These are phyloP conservation scores for Asarcornis scutulata DNA, from an alignment of 2,113 vertebrate species.

Conservation along the genomic window DNA sequence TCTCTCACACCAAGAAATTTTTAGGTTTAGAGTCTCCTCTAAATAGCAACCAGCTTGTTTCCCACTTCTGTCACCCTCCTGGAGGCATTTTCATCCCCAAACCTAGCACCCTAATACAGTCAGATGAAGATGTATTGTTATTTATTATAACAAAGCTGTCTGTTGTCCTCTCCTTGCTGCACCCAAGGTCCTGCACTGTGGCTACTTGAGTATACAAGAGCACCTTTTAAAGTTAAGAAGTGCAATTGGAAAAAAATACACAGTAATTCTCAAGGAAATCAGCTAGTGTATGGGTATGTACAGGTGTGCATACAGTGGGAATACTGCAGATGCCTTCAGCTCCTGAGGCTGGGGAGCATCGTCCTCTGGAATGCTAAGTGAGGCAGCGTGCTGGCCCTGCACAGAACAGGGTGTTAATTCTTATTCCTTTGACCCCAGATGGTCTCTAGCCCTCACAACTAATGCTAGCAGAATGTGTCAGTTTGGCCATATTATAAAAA, in stretches of 20 bases:
- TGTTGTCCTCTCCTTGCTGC: background rate
- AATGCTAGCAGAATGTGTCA: background rate
- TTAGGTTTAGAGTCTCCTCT: background rate
- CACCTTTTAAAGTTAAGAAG: no score
- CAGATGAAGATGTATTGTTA: background rate
- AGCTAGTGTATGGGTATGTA: background rate
- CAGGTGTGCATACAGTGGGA: background rate
- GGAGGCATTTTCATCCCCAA: background rate
- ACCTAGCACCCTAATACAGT: background rate
- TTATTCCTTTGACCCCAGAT: background rate
- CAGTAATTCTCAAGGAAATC: no score
- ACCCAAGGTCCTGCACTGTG: background rate
- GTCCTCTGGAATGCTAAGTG: background rate
- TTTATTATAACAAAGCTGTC: background rate
- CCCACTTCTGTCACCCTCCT: background rate
- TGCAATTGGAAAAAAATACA: no score
- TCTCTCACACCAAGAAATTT: background rate
- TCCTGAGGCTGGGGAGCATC: background rate
- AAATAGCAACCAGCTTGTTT: background rate
- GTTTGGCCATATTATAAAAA: background rate
- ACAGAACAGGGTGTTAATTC: background rate
- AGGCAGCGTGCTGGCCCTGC: background rate
- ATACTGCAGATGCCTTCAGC: background rate
- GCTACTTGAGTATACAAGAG: background rate
- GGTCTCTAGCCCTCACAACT: background rate